Evolutionary conservation across 2,113 vertebrate genomes (phyloP).

Genomic region (Zootoca vivipara): DNA sequence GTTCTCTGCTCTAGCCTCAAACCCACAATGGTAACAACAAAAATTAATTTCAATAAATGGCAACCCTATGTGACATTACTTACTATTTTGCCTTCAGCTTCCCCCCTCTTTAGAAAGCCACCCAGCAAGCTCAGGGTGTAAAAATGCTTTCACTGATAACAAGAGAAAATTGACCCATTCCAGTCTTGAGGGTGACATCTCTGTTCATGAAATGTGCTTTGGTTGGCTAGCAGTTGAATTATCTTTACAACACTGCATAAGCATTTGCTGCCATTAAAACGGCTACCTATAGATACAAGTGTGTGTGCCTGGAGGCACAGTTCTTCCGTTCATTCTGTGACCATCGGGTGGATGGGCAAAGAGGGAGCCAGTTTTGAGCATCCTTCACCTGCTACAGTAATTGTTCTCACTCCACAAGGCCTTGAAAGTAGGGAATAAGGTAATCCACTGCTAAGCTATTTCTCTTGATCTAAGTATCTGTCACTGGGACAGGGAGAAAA

Average conservation of each 20-base stretch:
- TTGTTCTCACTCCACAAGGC: not conserved
- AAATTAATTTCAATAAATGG: not conserved
- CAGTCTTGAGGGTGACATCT: not conserved
- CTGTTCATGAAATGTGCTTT: not conserved
- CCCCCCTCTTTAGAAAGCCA: not conserved
- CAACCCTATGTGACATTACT: not conserved
- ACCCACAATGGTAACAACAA: not conserved
- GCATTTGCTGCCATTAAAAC: not conserved
- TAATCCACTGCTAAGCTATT: not conserved
- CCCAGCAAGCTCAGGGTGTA: not conserved
- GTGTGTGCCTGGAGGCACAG: not conserved
- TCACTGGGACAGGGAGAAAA: not conserved
- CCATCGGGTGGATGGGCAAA: not conserved
- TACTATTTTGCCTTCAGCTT: not conserved
- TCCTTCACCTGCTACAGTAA: not conserved
- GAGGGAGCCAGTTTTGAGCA: not conserved
- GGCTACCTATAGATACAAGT: no score
- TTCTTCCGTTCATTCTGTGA: not conserved
- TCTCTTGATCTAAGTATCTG: not conserved
- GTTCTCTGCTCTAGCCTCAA: not conserved
- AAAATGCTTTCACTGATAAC: not conserved
- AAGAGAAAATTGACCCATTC: not conserved
- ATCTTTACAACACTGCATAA: no score
- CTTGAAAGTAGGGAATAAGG: not conserved
- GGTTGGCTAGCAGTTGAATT: not conserved